Evolutionary conservation across 2,797 vertebrate genomes (phyloP).

Genomic region (Nyctibius grandis): DNA sequence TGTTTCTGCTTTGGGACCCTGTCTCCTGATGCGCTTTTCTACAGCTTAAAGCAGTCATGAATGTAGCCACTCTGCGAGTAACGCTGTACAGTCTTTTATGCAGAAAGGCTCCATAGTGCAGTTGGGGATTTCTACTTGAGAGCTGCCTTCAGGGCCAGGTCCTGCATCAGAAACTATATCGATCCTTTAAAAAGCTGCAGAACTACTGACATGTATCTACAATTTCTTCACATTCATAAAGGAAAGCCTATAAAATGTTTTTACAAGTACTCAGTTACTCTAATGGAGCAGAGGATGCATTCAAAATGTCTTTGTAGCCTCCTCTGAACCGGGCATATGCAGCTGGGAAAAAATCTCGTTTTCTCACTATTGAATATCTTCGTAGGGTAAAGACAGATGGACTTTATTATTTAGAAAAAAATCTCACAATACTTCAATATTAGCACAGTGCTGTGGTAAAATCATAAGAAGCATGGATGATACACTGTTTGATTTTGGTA

Average conservation of each 20-base stretch:
- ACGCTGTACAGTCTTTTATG: not conserved
- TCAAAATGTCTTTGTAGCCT: not conserved
- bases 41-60: not conserved
- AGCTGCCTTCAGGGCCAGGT: not conserved
- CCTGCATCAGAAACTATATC: not conserved
- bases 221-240: conserved; percentile 18
- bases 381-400: not conserved
- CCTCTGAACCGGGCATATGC: not conserved
- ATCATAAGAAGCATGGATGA: not conserved
- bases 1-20: not conserved
- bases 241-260: not conserved
- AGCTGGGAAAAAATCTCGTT: not conserved
- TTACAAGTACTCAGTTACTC: not conserved
- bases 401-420: not conserved
- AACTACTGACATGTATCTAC: not conserved
- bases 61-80: not conserved
- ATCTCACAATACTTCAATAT: not conserved
- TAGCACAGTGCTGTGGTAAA: not conserved
- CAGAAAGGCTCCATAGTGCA: not conserved
- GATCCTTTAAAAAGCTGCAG: not conserved
- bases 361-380: not conserved
- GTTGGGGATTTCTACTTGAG: not conserved
- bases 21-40: not conserved
- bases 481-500: not conserved
- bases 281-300: not conserved